These are phyloP conservation scores for Artemisiospiza belli DNA, from an alignment of 2,113 vertebrate species.

Conservation along the genomic window DNA sequence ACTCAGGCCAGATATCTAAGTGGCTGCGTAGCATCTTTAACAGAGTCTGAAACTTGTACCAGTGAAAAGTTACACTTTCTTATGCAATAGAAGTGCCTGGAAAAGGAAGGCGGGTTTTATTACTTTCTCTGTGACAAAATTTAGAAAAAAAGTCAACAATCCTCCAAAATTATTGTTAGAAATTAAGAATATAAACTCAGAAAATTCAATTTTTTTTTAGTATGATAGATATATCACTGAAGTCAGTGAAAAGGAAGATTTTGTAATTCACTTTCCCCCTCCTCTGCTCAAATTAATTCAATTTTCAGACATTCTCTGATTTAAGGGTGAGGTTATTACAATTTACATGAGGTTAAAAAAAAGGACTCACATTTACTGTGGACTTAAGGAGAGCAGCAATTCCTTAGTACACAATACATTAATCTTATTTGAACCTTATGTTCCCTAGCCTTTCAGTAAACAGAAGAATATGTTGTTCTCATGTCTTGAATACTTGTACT, in stretches of 20 bases:
- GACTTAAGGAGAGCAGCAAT: neutral
- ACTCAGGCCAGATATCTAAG: neutral
- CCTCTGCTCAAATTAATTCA: neutral
- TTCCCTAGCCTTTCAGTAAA: neutral
- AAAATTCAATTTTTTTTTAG: neutral
- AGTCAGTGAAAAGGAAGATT: neutral
- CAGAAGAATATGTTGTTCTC: neutral
- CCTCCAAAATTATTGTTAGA: neutral
- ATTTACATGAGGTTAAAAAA: neutral
- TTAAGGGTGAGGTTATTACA: neutral
- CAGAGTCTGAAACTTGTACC: neutral
- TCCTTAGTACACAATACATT: neutral
- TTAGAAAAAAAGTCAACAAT: neutral
- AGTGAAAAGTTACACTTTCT: neutral
- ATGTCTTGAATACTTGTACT: neutral
- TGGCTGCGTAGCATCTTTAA: neutral
- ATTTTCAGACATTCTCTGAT: neutral
- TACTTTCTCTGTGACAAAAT: neutral
- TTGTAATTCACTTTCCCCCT: neutral
- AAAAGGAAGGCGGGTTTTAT: neutral
- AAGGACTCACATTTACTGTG: neutral
- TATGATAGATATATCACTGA: fast-evolving
- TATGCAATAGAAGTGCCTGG: neutral
- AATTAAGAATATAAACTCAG: neutral
- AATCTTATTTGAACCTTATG: neutral